Base-by-base conservation (phyloP, 2,888 invertebrate genomes). In the Punctoribates punctum region DNA sequence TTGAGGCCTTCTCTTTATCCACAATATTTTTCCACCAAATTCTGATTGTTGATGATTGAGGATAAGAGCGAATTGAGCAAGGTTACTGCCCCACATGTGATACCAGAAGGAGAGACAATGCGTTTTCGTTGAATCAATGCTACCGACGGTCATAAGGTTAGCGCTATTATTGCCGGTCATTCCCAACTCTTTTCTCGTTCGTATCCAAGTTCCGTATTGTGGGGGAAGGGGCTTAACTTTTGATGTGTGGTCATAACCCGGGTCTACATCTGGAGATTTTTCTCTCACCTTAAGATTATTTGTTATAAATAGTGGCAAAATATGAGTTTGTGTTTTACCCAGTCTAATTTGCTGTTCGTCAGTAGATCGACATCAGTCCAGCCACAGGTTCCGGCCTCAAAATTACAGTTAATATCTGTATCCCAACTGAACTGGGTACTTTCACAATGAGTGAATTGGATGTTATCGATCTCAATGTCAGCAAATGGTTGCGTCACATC, bases 221-320 rank as follows among this genome's bases (percentile, higher is more conserved):
- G 8, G 48, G 6, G 75, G 67, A 29, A 29, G 13, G 2, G 75
- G 75, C 17, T 29, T 17, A 9, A 42, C 15, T 8, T 11, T 23
- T 5, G 38, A 38, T 25, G 75, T 75, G 34, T 75, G 75, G 62
- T 75, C 75, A n/a, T 70, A 25, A n/a, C 75, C 75, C 6, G 75
- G 75, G 29, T 75, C 67, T 1, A 34, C 38, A 15, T 17, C 4
- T 13, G 17, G 5, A 9, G 11, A 17, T 27, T 17, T 62, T 25
- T 9, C 23, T 62, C 62, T 25, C 27, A 34, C 29, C 62, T 62
- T 11, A 17, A 48, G 11, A 11, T 48, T 13, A 17, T 17, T 11
- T 4, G 17, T 17, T 42, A 9, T 34, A 34, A 34, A 34, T 4
- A 34, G 34, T 8, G 8, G 34, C 8, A 6, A 8, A 34, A 34